These are phyloP conservation scores for Cephus sareptanus DNA, from an alignment of 2,888 invertebrate genomes.

Conservation along the genomic window DNA sequence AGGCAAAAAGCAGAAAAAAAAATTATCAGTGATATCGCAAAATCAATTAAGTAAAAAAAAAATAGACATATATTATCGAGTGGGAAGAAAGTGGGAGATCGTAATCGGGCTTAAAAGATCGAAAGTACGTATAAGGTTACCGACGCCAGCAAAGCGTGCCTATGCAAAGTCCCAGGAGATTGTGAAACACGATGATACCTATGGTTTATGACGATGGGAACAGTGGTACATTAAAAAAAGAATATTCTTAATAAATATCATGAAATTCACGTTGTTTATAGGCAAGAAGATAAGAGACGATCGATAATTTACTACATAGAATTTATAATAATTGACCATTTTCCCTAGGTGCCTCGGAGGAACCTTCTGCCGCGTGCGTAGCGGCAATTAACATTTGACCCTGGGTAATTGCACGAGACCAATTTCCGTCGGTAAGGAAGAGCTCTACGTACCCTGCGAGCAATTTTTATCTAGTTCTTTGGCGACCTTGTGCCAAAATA, in stretches of 20 bases:
- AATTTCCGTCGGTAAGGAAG: not conserved
- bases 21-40: not conserved
- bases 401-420: constrained; percentile 37
- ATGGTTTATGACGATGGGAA: not conserved
- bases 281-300: not conserved
- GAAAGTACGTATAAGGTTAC: not conserved
- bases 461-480: not conserved
- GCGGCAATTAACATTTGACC: constrained; percentile 49
- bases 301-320: not conserved
- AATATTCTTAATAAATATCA: not conserved
- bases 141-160: not conserved
- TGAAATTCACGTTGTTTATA: not conserved
- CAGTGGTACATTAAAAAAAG: not conserved
- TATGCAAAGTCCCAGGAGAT: not conserved
- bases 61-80: not conserved
- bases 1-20: too few species aligned
- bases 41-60: not conserved
- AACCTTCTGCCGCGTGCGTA: not conserved
- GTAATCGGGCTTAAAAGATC: not conserved
- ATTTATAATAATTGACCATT: not conserved
- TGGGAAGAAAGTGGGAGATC: not conserved
- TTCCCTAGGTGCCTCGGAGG: not conserved
- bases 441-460: not conserved
- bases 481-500: not conserved
- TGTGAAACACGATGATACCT: not conserved